Evolutionary conservation across 2,113 vertebrate species (phyloP).

Genomic region (Sinocyclocheilus rhinocerous): DNA sequence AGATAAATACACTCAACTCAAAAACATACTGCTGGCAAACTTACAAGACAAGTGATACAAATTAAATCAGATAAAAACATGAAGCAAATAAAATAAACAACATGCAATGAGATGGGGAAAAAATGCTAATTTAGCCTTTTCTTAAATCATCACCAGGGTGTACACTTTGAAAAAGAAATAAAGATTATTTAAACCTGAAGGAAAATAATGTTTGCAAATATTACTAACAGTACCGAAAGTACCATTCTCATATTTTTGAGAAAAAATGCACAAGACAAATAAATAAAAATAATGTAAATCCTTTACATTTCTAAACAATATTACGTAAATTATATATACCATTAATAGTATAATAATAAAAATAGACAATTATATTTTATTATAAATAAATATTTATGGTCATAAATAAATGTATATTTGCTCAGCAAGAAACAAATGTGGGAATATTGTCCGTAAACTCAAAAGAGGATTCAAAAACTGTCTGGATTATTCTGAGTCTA

Average conservation of each 20-base stretch:
- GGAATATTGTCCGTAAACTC: background rate
- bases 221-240: background rate
- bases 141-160: background rate
- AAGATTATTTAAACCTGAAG: background rate
- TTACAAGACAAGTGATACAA: background rate
- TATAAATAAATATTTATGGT: background rate
- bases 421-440: background rate
- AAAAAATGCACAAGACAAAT: background rate
- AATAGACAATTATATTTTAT: background rate
- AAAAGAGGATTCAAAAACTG: background rate
- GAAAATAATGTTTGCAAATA: background rate
- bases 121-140: background rate
- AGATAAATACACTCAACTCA: background rate
- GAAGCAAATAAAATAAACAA: too few relatives aligned
- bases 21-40: background rate
- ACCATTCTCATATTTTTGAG: background rate
- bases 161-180: background rate
- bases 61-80: background rate
- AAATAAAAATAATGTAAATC: background rate
- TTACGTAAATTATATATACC: too few relatives aligned
- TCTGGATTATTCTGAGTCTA: constrained; percentile 14
- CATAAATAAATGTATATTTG: background rate
- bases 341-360: too few relatives aligned
- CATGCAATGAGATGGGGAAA: background rate
- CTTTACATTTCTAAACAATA: background rate